Percentiles rank a stretch among this genome's conserved stretches.
These are phyloP conservation scores for Eremobia ochroleuca DNA, from an alignment of 2,888 invertebrate species.

Conservation along the genomic window DNA sequence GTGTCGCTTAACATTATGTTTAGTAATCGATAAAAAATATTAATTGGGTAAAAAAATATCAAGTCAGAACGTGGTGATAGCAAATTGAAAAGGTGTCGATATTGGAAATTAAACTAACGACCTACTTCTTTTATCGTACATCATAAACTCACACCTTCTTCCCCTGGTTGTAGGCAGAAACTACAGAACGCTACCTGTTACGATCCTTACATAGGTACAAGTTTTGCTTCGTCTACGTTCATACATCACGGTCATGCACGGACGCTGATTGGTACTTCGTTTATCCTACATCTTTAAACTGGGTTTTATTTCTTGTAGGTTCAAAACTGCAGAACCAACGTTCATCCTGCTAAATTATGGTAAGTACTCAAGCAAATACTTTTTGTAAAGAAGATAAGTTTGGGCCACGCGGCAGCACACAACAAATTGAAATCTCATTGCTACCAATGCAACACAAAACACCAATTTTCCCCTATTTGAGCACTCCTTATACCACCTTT, in stretches of 20 bases:
- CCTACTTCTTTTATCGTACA: neutral
- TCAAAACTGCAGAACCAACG: neutral
- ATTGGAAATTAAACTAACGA: neutral
- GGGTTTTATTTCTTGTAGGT: neutral
- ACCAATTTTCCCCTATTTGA: slow-evolving; percentile 17
- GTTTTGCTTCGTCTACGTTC: neutral
- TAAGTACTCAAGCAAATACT: neutral
- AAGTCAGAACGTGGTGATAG: neutral
- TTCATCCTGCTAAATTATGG: neutral
- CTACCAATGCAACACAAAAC: slow-evolving; percentile 5
- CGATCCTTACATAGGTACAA: neutral
- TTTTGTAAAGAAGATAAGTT: neutral
- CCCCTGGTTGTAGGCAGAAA: no score
- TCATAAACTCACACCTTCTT: neutral
- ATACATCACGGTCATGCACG: neutral
- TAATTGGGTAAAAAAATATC: neutral
- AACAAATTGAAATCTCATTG: slow-evolving; percentile 1
- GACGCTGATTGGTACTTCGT: neutral
- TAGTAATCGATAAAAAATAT: no score
- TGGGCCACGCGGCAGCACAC: no score
- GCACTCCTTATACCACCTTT: neutral
- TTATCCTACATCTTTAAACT: neutral
- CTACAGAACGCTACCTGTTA: neutral
- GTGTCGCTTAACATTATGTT: neutral
- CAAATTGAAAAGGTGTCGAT: neutral